These are phyloP conservation scores for Pangasius djambal DNA, from an alignment of 2,797 vertebrate genomes.

Conservation along the genomic window DNA sequence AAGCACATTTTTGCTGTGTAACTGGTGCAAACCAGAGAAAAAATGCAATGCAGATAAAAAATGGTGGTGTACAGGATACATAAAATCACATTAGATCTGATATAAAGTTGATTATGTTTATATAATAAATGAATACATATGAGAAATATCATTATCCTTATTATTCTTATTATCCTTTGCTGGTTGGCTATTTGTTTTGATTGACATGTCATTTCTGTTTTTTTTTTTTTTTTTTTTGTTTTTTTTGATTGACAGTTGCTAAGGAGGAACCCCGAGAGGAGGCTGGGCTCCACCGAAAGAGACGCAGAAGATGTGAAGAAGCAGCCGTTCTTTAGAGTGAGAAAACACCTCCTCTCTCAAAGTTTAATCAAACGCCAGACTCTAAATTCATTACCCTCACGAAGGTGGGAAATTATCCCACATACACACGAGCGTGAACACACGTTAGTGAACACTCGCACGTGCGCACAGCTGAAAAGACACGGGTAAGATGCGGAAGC, in stretches of 20 bases:
- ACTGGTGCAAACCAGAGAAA: neutral
- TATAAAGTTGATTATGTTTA: neutral
- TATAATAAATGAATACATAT: neutral
- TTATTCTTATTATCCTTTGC: neutral
- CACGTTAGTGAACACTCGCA: no score
- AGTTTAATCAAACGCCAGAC: neutral
- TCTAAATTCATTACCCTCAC: neutral
- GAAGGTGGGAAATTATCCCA: neutral
- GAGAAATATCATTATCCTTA: neutral
- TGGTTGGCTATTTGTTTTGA: neutral
- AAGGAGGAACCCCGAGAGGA: slow-evolving; percentile 76
- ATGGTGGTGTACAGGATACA: neutral
- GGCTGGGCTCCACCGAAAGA: slow-evolving; percentile 85
- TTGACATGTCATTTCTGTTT: neutral
- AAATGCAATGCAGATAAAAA: neutral
- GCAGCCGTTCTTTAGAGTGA: slow-evolving; percentile 90
- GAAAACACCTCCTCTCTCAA: neutral
- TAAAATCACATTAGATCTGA: neutral
- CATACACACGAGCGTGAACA: neutral
- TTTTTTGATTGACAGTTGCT: slow-evolving; percentile 34
- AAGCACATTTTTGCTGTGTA: neutral
- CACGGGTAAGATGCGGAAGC: neutral
- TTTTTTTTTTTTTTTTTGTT: neutral
- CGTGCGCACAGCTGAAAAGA: neutral
- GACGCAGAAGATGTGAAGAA: slow-evolving; percentile 92